Evolutionary conservation across 2,888 invertebrate species (phyloP).

Genomic region (Cylindroiulus punctatus): DNA sequence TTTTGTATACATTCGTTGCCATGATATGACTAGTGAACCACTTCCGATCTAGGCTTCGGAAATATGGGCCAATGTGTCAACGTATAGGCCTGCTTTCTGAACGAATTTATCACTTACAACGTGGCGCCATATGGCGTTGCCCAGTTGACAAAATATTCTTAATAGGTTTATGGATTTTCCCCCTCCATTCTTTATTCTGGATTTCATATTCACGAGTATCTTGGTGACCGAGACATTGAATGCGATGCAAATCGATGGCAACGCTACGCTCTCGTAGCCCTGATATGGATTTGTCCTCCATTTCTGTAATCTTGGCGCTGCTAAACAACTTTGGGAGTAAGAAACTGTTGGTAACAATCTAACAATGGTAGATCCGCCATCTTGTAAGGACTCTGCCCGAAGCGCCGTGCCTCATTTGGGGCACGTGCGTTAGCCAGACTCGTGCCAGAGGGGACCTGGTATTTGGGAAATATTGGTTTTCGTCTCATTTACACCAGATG

Average conservation of each 20-base stretch:
- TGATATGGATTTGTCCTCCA: not conserved
- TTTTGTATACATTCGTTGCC: not conserved
- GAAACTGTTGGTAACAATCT: not conserved
- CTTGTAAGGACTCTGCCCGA: too few relatives aligned
- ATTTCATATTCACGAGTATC: not conserved
- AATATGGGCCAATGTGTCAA: not conserved
- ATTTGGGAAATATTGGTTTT: not conserved
- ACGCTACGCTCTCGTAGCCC: not conserved
- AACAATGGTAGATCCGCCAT: too few relatives aligned
- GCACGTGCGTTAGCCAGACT: too few relatives aligned
- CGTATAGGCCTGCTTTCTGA: not conserved
- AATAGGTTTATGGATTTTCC: constrained; percentile 20
- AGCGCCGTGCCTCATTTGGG: too few relatives aligned
- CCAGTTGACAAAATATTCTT: constrained; percentile 25
- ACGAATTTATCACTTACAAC: not conserved
- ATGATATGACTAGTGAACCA: not conserved
- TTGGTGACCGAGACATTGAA: constrained; percentile 38
- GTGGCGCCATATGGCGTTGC: constrained; percentile 4
- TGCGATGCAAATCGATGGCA: constrained; percentile 9
- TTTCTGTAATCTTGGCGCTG: not conserved
- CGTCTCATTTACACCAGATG: not conserved
- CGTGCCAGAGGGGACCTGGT: too few relatives aligned
- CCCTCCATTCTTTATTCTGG: not conserved
- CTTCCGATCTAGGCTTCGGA: not conserved
- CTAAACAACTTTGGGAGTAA: not conserved